Evolutionary conservation across 2,888 invertebrate genomes (phyloP).

Genomic region (Endomychus coccineus): DNA sequence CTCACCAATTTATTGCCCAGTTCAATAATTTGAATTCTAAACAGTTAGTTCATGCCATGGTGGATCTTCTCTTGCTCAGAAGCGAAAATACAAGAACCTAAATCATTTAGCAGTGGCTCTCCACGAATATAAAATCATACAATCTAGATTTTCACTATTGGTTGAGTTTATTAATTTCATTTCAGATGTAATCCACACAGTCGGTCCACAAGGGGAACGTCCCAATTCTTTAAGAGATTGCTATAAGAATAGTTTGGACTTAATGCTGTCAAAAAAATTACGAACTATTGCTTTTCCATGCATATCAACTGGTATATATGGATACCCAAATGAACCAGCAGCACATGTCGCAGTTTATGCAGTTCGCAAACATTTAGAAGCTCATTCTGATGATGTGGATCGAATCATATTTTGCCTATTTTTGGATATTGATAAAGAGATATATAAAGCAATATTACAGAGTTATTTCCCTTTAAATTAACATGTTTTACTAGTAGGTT

Average conservation of each 20-base stretch:
- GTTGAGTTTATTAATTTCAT: conserved; percentile 25
- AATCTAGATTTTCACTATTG: neutral
- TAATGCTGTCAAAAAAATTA: conserved; percentile 51
- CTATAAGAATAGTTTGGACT: conserved; percentile 60
- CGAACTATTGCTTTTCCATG: conserved; percentile 78
- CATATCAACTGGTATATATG: conserved; percentile 87
- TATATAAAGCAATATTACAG: conserved; percentile 65
- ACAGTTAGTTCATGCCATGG: conserved; percentile 2
- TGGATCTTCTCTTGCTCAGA: no score
- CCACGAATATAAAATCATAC: neutral
- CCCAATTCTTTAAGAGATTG: conserved; percentile 57
- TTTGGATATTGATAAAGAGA: conserved; percentile 59
- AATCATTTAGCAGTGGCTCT: no score
- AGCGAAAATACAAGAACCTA: no score
- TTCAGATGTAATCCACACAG: conserved; percentile 83
- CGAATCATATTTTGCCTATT: conserved; percentile 77
- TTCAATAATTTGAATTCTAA: conserved; percentile 10
- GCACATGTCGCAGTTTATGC: conserved; percentile 65
- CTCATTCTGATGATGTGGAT: conserved; percentile 50
- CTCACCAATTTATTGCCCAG: conserved; percentile 3
- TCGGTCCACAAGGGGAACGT: conserved; percentile 74
- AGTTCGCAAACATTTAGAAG: conserved; percentile 58
- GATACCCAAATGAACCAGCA: conserved; percentile 73
- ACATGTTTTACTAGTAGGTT: no score
- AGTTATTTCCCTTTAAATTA: conserved; percentile 75